Conservation (phyloP, 2,113 vertebrate genomes). For the Carettochelys insculpta region DNA sequence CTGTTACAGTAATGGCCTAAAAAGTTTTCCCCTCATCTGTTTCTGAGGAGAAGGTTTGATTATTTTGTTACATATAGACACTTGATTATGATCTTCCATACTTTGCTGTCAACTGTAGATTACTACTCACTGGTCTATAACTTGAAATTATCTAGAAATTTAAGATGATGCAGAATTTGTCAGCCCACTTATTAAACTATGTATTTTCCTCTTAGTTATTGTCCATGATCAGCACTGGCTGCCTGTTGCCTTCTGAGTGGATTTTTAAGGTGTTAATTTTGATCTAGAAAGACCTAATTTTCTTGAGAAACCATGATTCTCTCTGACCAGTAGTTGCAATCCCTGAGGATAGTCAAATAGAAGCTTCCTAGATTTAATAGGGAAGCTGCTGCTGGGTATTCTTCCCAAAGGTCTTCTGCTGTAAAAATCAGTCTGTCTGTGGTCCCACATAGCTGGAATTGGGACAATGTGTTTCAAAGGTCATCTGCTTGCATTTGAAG, state of each 20-base stretch:
- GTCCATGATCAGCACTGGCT: not conserved
- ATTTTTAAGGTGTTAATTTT: conserved; percentile 7
- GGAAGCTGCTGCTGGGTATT: not conserved
- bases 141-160: not conserved
- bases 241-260: not conserved
- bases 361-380: not conserved
- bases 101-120: not conserved
- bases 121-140: not conserved
- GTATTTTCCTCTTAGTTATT: not conserved
- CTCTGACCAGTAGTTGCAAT: rapidly evolving
- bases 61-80: not conserved
- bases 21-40: not conserved
- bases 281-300: not conserved
- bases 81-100: not conserved
- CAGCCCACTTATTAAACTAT: not conserved
- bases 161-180: conserved; percentile 10
- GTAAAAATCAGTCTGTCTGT: not conserved
- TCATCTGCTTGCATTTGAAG: not conserved
- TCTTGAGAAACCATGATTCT: not conserved
- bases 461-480: not conserved
- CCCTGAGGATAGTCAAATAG: not conserved
- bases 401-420: not conserved
- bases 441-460: not conserved
- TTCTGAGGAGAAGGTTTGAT: not conserved
- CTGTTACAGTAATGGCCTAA: not conserved